Conservation (phyloP, 2,113 vertebrate genomes). For the Ptilonorhynchus violaceus region DNA sequence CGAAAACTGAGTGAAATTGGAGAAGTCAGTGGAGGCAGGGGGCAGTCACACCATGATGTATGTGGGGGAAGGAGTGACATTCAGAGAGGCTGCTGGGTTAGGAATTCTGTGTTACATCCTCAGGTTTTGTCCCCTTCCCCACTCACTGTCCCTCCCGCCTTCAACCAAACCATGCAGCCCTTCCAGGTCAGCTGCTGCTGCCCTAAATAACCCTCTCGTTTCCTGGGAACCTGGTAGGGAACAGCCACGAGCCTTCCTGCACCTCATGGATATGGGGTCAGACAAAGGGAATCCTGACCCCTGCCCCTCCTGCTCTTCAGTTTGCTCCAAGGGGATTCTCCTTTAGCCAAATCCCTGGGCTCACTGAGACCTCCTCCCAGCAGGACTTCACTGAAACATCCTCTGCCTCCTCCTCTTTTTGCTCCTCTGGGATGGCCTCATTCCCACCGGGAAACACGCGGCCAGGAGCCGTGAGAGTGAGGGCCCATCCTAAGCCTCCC, state of each 20-base stretch:
- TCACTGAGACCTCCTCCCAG: not conserved
- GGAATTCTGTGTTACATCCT: not conserved
- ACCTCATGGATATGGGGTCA: not conserved
- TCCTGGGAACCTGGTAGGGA: not conserved
- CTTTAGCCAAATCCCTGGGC: not conserved
- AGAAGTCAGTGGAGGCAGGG: not conserved
- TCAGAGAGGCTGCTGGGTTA: not conserved
- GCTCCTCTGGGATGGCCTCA: not conserved
- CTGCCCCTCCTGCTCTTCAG: not conserved
- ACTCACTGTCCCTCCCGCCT: not conserved
- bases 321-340: not conserved
- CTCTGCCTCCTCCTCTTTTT: not conserved
- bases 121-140: not conserved
- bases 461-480: not conserved
- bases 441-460: not conserved
- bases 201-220: not conserved
- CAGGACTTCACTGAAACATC: not conserved
- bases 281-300: not conserved
- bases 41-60: not conserved
- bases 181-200: not conserved
- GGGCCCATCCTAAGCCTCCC: not conserved
- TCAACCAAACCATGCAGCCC: not conserved
- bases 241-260: rapidly evolving
- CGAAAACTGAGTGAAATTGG: not conserved
- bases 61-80: rapidly evolving